A percentile compares a stretch with the other conserved stretches of the same genome.
These are phyloP conservation scores for Lota lota DNA, from an alignment of 2,113 vertebrate genomes.

Conservation along the genomic window DNA sequence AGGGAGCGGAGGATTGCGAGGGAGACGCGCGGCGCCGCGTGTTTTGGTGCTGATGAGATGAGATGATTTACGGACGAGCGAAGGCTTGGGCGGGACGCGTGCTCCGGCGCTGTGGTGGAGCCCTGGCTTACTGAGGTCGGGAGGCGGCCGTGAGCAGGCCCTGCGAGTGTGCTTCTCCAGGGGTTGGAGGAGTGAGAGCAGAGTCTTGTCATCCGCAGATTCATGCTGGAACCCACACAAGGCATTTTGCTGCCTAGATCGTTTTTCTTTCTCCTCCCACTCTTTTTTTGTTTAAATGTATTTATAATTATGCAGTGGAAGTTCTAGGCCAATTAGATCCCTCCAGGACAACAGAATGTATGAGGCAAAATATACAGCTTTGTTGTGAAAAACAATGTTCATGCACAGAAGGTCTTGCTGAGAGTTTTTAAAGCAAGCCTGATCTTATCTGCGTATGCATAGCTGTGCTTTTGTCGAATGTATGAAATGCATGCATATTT, in stretches of 20 bases:
- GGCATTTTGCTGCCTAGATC: conserved; percentile 7
- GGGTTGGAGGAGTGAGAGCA: conserved; percentile 55
- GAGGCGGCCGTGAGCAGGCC: no score
- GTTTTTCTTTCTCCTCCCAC: conserved; percentile 38
- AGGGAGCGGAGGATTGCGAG: not conserved
- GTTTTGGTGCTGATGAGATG: conserved; percentile 34
- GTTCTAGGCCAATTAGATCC: conserved; percentile 32
- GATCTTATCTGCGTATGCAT: no score
- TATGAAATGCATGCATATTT: no score
- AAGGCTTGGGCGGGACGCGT: conserved; percentile 45
- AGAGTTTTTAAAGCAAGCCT: no score
- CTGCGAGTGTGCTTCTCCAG: conserved; percentile 39
- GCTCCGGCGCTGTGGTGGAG: conserved; percentile 60
- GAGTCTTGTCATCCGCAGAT: conserved; percentile 33
- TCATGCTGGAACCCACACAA: conserved; percentile 32
- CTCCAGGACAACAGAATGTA: conserved; percentile 4
- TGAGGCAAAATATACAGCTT: conserved; percentile 8
- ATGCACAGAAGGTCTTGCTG: no score
- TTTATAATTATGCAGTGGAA: conserved; percentile 30
- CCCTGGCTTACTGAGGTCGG: conserved; percentile 43
- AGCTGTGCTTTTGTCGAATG: no score
- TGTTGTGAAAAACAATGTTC: conserved; percentile 1
- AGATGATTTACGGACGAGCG: conserved; percentile 38
- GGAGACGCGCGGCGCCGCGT: conserved; percentile 22
- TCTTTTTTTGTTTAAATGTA: not conserved